phyloP scores from a whole-genome alignment of 2,888 invertebrate genomes.

The Stomorhina lunata region DNA sequence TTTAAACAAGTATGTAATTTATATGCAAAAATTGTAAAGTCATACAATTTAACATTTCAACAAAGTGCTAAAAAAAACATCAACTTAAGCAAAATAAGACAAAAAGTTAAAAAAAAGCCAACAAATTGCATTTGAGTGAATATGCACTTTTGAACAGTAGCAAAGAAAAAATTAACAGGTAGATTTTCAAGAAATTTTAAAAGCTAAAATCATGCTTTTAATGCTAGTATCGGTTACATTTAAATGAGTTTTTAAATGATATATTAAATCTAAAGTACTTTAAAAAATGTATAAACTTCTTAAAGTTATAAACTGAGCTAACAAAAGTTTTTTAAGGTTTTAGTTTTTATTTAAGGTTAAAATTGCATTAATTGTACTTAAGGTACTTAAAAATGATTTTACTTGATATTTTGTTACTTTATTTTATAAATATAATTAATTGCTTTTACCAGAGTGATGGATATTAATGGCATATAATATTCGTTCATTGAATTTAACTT shows the following conservation, averaged over 20 bases:
- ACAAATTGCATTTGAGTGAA: slow-evolving; percentile 35
- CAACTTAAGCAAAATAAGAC: too few species aligned
- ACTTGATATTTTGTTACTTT: too few species aligned
- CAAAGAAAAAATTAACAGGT: not conserved
- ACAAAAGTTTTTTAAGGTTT: too few species aligned
- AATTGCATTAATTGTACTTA: not conserved
- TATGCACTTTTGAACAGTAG: slow-evolving; percentile 17
- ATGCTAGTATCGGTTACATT: slow-evolving; percentile 31
- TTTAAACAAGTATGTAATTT: slow-evolving; percentile 44
- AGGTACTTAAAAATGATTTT: not conserved
- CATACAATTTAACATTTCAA: slow-evolving; percentile 34
- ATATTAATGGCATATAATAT: slow-evolving; percentile 16
- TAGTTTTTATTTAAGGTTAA: too few species aligned
- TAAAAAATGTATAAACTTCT: too few species aligned
- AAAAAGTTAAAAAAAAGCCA: slow-evolving; percentile 4
- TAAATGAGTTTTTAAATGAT: slow-evolving; percentile 23
- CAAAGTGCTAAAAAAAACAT: not conserved
- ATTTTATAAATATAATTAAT: slow-evolving; percentile 8
- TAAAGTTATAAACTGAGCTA: too few species aligned
- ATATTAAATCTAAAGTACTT: too few species aligned
- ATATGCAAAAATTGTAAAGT: slow-evolving; percentile 53
- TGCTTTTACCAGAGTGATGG: slow-evolving; percentile 48
- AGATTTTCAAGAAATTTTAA: not conserved
- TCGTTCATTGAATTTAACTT: not conserved
- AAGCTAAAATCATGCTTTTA: not conserved